These are phyloP conservation scores for Manis crassicaudata DNA, from an alignment of 2,797 vertebrate species.

Conservation along the genomic window DNA sequence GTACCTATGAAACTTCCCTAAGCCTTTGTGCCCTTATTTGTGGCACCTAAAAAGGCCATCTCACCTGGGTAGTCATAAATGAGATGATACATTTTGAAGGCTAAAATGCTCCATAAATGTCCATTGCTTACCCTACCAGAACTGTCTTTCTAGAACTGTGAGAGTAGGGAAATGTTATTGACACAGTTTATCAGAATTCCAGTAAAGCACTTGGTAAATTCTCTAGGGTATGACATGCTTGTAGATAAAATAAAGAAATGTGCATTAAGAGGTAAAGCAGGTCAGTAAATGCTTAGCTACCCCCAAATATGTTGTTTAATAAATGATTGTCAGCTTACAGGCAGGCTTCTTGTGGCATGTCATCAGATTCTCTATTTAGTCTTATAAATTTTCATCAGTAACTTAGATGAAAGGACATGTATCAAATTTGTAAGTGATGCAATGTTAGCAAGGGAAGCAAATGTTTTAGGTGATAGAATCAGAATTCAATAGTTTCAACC, in stretches of 20 bases:
- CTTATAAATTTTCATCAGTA: conserved; percentile 9
- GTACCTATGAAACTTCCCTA: background rate
- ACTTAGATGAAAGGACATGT: background rate
- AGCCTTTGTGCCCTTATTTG: background rate
- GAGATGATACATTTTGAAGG: background rate
- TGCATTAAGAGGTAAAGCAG: background rate
- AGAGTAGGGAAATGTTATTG: background rate
- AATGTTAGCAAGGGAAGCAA: background rate
- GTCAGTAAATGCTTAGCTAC: background rate
- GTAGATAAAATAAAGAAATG: background rate
- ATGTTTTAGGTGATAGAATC: background rate
- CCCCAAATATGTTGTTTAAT: background rate
- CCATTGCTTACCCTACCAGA: background rate
- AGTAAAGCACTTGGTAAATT: background rate
- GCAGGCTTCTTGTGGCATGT: background rate
- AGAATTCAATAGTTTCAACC: background rate
- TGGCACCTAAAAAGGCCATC: background rate
- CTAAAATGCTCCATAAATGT: background rate
- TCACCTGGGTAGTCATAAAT: background rate
- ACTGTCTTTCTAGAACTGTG: background rate
- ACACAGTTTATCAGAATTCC: conserved; percentile 23
- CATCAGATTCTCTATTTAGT: background rate
- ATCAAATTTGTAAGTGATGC: background rate
- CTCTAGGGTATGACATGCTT: background rate
- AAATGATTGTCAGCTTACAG: conserved; percentile 26